phyloP scores from a whole-genome alignment of 2,888 invertebrate species.

The Cephalotes varians region DNA sequence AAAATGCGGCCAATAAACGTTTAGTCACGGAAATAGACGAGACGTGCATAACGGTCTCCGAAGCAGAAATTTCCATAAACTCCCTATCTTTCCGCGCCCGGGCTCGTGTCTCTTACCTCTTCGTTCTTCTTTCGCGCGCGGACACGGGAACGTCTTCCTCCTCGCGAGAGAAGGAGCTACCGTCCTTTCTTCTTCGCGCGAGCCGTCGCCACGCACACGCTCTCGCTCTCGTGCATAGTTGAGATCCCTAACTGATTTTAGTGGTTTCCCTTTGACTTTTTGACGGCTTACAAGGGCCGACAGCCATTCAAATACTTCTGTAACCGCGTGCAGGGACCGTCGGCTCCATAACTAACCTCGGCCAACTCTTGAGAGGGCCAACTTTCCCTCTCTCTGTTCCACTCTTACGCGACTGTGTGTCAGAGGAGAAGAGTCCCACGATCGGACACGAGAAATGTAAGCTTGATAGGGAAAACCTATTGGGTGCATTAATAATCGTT shows the following conservation, averaged over 20 bases:
- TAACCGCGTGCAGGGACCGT: slow-evolving; percentile 80
- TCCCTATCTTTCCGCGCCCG: slow-evolving; percentile 70
- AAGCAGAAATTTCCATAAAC: slow-evolving; percentile 80
- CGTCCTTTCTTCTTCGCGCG: slow-evolving; percentile 33
- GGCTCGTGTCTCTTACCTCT: slow-evolving; percentile 62
- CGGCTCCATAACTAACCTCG: slow-evolving; percentile 84
- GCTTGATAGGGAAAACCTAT: slow-evolving; percentile 25
- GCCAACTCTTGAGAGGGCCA: slow-evolving; percentile 76
- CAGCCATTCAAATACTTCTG: slow-evolving; percentile 85
- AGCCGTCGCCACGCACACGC: slow-evolving; percentile 47
- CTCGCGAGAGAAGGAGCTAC: slow-evolving; percentile 35
- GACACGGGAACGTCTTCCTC: slow-evolving; percentile 47
- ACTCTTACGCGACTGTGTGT: slow-evolving; percentile 5
- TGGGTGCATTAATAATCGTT: not conserved
- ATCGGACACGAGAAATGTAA: not conserved
- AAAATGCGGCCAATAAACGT: slow-evolving; percentile 72
- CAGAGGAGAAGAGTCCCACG: slow-evolving; percentile 19
- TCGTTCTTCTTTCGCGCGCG: slow-evolving; percentile 41
- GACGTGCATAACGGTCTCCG: slow-evolving; percentile 73
- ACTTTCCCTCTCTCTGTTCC: slow-evolving; percentile 50
- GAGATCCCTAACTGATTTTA: slow-evolving; percentile 86
- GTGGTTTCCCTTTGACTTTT: slow-evolving; percentile 85
- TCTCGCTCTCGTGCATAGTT: slow-evolving; percentile 79
- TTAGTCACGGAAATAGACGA: slow-evolving; percentile 69
- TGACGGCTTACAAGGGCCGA: slow-evolving; percentile 85